Base-by-base conservation (phyloP, 2,888 invertebrate species). In the Teleogryllus oceanicus region DNA sequence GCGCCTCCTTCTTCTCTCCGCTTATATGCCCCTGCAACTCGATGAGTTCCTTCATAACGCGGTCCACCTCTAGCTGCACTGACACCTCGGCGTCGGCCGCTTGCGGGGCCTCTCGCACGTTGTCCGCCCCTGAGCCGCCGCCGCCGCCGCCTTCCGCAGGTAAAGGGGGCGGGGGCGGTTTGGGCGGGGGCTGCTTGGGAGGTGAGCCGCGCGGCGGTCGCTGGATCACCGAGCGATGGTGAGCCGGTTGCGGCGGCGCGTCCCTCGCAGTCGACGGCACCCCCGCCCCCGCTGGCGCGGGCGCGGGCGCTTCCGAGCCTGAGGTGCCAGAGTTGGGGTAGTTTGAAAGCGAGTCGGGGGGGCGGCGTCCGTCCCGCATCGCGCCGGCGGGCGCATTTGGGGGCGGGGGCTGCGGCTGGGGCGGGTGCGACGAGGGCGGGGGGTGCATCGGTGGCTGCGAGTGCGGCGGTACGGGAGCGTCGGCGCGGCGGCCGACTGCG, bases 311-410 rank as follows among this genome's bases (percentile, higher is more conserved):
- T 62, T 62, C 62, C 5, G 62, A 62, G 16, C 16, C 11, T 8
- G n/a, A 13, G 62, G 13, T 62, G 13, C n/a, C 16, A 18, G 62
- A 18, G n/a, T 62, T 62, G 62, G 62, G n/a, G n/a, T 62, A 62
- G n/a, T 62, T 62, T 3, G 62, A n/a, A 5, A 18, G 62, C n/a
- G 62, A 62, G 16, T 62, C 62, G n/a, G 12, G 62, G n/a, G 88
- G 20, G 88, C 88, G 2, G 87, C 87, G 80, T 86, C 85, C 3
- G 88, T 88, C 82, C 87, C 76, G 87, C 87, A 79, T 80, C 80
- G 16, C 62, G 62, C n/a, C 62, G 5, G 62, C 16, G 13, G 62
- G 62, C 62, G n/a, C 62, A 4, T 62, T 16, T 2, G 18, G 2
- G 62, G 13, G 12, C 12, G 12, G 13, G 12, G 62, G 62, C 18